A percentile compares a stretch with the other conserved stretches of the same genome.
These are phyloP conservation scores for Strongylocentrotus purpuratus DNA, from an alignment of 35 echinoderm and acorn worm species.

Conservation along the genomic window DNA sequence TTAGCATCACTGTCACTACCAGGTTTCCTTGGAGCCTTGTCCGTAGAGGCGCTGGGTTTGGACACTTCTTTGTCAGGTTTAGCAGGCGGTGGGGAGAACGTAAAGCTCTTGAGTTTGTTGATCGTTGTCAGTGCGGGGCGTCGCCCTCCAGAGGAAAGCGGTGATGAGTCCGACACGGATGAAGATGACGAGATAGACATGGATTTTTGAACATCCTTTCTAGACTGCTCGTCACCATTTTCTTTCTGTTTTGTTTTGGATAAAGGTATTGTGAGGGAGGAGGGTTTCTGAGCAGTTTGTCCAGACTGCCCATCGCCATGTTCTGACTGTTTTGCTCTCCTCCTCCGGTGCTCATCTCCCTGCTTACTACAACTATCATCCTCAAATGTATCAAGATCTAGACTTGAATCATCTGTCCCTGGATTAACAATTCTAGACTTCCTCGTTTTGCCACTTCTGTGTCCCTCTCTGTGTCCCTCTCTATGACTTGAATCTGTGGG, in stretches of 20 bases:
- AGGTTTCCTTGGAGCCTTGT: no score
- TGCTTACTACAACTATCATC: not conserved
- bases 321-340: not conserved
- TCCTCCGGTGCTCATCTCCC: not conserved
- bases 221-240: not conserved
- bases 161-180: not conserved
- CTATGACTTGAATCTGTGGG: not conserved
- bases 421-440: not conserved
- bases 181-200: slow-evolving; percentile 8
- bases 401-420: not conserved
- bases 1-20: not conserved
- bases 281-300: not conserved
- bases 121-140: not conserved
- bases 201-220: not conserved
- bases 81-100: not conserved
- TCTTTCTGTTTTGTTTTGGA: not conserved
- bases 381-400: not conserved
- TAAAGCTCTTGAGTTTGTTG: not conserved
- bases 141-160: not conserved
- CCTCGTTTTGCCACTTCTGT: not conserved
- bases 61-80: slow-evolving; percentile 6
- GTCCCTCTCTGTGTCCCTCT: not conserved
- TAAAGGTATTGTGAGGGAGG: not conserved
- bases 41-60: not conserved
- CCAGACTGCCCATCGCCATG: not conserved